Percentiles rank a stretch among this genome's conserved stretches.
phyloP scores from a whole-genome alignment of 2,797 vertebrate genomes.

The Sebastes taczanowskii region DNA sequence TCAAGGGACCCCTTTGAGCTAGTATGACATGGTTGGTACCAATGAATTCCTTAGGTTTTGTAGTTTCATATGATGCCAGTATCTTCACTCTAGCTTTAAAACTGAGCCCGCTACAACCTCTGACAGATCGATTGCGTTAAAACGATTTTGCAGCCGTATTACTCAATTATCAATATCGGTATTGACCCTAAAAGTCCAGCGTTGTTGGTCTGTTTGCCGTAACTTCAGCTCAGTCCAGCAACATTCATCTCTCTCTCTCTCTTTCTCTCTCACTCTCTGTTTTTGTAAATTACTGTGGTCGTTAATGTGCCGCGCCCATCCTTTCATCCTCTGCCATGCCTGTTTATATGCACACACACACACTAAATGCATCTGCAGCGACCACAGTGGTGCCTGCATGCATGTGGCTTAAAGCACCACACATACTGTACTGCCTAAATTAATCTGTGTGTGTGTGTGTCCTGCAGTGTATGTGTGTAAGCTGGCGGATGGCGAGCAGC shows the following conservation, averaged over 20 bases:
- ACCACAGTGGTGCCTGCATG: constrained; percentile 17
- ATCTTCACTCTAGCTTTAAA: no score
- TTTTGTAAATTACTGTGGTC: constrained; percentile 24
- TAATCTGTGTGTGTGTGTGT: constrained; percentile 47
- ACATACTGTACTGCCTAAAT: neutral
- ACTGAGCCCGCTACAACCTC: accelerated
- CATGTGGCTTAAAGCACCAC: constrained; percentile 12
- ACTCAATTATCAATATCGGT: neutral
- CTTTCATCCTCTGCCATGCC: constrained; percentile 27
- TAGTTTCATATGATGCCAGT: no score
- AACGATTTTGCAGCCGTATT: no score
- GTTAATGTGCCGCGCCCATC: constrained; percentile 24
- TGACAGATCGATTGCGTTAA: no score
- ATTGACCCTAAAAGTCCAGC: neutral
- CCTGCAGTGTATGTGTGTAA: constrained; percentile 92
- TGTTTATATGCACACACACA: constrained; percentile 15
- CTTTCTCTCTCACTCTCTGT: constrained; percentile 6
- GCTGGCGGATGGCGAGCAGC: constrained; percentile 92
- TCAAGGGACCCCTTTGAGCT: no score
- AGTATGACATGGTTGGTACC: no score
- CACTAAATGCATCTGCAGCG: neutral
- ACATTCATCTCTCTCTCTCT: neutral
- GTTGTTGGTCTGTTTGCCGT: neutral
- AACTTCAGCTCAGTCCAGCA: neutral
- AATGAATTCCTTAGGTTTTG: accelerated